phyloP scores from a whole-genome alignment of 2,888 invertebrate genomes.

The Balanococcus diminutus region DNA sequence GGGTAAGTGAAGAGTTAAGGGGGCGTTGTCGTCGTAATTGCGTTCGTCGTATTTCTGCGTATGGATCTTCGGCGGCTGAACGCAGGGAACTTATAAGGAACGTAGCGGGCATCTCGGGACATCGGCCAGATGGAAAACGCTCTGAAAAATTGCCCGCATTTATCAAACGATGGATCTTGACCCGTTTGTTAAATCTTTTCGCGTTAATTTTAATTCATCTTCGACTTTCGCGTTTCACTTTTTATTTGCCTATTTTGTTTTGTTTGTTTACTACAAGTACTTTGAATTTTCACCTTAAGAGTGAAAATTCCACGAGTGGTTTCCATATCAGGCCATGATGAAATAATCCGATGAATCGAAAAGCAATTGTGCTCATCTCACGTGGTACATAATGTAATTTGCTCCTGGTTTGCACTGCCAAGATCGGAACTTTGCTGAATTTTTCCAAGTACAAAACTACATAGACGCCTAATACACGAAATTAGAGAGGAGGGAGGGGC shows the following conservation, averaged over 20 bases:
- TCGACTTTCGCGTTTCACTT: background rate
- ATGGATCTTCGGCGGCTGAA: background rate
- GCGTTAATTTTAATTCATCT: conserved; percentile 42
- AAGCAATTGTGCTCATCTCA: no score
- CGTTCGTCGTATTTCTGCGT: conserved; percentile 41
- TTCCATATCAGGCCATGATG: no score
- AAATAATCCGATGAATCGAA: no score
- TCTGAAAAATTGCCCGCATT: conserved; percentile 45
- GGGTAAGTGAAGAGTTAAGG: conserved; percentile 16
- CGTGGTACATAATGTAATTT: no score
- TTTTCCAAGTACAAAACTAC: no score
- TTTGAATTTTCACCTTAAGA: background rate
- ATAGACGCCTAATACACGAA: no score
- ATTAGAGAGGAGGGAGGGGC: no score
- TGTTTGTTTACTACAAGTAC: no score
- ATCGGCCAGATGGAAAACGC: conserved; percentile 43
- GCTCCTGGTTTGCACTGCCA: no score
- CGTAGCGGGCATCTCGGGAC: conserved; percentile 45
- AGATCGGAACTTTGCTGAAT: no score
- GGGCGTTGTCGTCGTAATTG: conserved; percentile 45
- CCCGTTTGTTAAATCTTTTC: conserved; percentile 39
- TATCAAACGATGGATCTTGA: conserved; percentile 42
- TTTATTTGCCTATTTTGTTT: background rate
- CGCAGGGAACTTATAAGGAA: conserved; percentile 7
- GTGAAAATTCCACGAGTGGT: no score